A percentile compares a stretch with the other conserved stretches of the same genome.
phyloP scores from a whole-genome alignment of 2,888 invertebrate genomes.

The Phyto melanocephala region DNA sequence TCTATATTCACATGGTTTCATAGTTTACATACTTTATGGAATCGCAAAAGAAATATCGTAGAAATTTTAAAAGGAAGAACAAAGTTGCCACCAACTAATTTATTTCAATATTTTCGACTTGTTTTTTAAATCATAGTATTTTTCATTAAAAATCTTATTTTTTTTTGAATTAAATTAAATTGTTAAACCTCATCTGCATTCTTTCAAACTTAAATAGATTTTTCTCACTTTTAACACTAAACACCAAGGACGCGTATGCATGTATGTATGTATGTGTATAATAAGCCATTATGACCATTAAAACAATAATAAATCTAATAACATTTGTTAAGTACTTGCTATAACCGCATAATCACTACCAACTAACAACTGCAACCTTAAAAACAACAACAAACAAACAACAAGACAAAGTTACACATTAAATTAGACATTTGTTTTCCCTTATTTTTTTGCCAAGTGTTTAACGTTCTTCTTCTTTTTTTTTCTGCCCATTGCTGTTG shows the following conservation, averaged over 20 bases:
- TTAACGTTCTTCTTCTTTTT: neutral
- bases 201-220: neutral
- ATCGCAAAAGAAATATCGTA: no score
- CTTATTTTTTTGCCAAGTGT: neutral
- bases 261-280: neutral
- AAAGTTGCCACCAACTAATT: no score
- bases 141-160: no score
- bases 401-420: neutral
- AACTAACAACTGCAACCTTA: neutral
- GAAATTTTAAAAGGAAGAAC: no score
- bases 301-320: constrained; percentile 10
- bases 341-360: neutral
- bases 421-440: neutral
- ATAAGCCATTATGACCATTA: neutral
- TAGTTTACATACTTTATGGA: no score
- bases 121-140: no score
- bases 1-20: no score
- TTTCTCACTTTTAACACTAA: neutral
- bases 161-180: no score
- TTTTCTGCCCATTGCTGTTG: no score
- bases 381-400: neutral
- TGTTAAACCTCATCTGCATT: no score
- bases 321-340: constrained; percentile 7
- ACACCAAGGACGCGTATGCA: neutral
- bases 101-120: no score